Percentiles rank a stretch among this genome's conserved stretches.
Evolutionary conservation across 2,888 invertebrate genomes (phyloP).

Genomic region (Heliconius ismenius): DNA sequence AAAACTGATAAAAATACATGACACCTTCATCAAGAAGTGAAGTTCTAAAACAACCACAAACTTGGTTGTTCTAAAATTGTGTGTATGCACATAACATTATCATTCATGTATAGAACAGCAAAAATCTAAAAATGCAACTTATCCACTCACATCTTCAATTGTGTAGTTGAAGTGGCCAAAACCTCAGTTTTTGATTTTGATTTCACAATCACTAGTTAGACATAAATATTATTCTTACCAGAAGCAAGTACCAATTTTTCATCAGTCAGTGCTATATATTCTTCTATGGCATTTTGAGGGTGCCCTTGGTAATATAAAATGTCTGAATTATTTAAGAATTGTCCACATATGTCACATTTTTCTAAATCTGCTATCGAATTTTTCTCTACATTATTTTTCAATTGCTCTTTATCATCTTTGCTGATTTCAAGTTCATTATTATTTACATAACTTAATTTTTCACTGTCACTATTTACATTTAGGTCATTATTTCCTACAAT

Average conservation of each 20-base stretch:
- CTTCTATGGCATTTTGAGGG: slow-evolving; percentile 88
- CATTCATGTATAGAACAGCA: too few relatives aligned
- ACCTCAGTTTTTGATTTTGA: too few relatives aligned
- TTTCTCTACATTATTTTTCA: background rate
- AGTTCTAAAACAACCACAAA: too few relatives aligned
- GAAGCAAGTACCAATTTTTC: slow-evolving; percentile 87
- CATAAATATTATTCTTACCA: slow-evolving; percentile 67
- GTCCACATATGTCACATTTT: slow-evolving; percentile 72
- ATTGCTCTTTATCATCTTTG: background rate
- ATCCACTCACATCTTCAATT: too few relatives aligned
- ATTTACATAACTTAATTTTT: slow-evolving; percentile 29
- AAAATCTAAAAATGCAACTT: too few relatives aligned
- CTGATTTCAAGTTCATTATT: slow-evolving; percentile 31
- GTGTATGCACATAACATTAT: too few relatives aligned
- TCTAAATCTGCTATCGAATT: slow-evolving; percentile 55
- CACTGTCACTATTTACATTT: slow-evolving; percentile 30
- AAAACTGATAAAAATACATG: too few relatives aligned
- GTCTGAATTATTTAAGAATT: slow-evolving; percentile 76
- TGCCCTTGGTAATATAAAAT: slow-evolving; percentile 87
- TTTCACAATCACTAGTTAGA: too few relatives aligned
- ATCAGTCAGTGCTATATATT: slow-evolving; percentile 88
- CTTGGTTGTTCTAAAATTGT: too few relatives aligned
- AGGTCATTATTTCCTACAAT: background rate
- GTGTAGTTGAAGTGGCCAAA: too few relatives aligned
- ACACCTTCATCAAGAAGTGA: too few relatives aligned